Conservation (phyloP, 37 sponge, comb jelly and placozoan genomes). For the Spongia lamella region DNA sequence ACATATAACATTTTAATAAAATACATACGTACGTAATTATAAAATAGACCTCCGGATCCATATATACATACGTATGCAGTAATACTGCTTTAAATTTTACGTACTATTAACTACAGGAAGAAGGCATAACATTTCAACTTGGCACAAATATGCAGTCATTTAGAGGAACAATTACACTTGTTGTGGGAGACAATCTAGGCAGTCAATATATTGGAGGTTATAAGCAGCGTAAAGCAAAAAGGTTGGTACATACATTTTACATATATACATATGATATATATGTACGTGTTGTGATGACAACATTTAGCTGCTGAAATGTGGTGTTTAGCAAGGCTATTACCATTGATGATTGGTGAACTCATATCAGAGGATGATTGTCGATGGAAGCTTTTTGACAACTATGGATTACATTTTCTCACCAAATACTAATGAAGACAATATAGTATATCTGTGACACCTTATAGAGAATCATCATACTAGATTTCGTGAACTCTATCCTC, state of each 20-base stretch:
- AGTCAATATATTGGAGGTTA: no score
- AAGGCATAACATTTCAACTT: no score
- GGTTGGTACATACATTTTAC: conserved; percentile 25
- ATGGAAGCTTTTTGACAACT: conserved; percentile 49
- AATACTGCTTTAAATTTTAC: no score
- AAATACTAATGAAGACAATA: neutral
- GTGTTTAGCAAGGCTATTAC: conserved; percentile 53
- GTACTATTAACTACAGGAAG: no score
- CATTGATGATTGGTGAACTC: conserved; percentile 53
- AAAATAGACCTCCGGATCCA: no score
- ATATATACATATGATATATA: neutral
- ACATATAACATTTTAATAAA: no score
- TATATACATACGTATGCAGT: no score
- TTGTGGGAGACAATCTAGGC: no score
- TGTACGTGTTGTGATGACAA: conserved; percentile 19
- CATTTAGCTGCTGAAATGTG: conserved; percentile 52
- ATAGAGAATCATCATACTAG: conserved; percentile 29
- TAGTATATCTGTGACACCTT: conserved; percentile 11
- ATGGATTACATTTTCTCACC: conserved; percentile 49
- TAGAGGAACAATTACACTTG: no score
- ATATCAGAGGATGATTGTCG: conserved; percentile 38
- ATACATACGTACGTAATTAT: no score
- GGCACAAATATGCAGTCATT: no score
- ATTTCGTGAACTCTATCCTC: conserved; percentile 54
- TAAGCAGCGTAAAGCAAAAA: conserved; percentile 24